A percentile compares a stretch with the other conserved stretches of the same genome.
Conservation (phyloP, 2,888 invertebrate genomes). For the Campopleginae sp. region DNA sequence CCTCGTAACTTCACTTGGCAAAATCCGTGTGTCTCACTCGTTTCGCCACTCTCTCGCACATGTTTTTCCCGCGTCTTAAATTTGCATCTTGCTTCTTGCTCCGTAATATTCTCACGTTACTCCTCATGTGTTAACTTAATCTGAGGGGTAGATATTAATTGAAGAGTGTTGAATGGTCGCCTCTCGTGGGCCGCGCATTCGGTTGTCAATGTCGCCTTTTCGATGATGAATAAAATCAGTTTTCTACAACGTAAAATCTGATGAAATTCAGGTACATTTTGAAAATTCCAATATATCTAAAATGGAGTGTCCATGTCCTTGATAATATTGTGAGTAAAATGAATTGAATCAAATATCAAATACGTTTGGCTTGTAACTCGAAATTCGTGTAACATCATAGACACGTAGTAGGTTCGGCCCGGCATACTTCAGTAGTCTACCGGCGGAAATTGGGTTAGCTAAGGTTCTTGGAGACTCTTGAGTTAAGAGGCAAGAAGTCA, state of each 20-base stretch:
- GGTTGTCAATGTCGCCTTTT: neutral
- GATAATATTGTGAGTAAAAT: constrained; percentile 10
- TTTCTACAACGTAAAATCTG: neutral
- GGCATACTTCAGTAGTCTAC: constrained; percentile 37
- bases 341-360: constrained; percentile 12
- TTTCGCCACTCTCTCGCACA: constrained; percentile 50
- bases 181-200: neutral
- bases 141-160: neutral
- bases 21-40: constrained; percentile 63
- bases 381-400: constrained; percentile 12
- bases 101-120: neutral
- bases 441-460: constrained; percentile 55
- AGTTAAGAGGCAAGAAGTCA: constrained; percentile 37
- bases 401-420: constrained; percentile 6
- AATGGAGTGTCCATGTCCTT: constrained; percentile 10
- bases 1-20: constrained; percentile 79
- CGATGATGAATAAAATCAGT: neutral
- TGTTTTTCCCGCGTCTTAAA: constrained; percentile 34
- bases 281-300: neutral
- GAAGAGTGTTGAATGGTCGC: neutral
- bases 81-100: constrained; percentile 22
- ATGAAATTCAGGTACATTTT: neutral
- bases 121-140: neutral
- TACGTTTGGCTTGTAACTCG: constrained; percentile 12
- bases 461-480: constrained; percentile 38